Evolutionary conservation across 2,888 invertebrate species (phyloP).

Genomic region (Drosophila nr. perissopoda): DNA sequence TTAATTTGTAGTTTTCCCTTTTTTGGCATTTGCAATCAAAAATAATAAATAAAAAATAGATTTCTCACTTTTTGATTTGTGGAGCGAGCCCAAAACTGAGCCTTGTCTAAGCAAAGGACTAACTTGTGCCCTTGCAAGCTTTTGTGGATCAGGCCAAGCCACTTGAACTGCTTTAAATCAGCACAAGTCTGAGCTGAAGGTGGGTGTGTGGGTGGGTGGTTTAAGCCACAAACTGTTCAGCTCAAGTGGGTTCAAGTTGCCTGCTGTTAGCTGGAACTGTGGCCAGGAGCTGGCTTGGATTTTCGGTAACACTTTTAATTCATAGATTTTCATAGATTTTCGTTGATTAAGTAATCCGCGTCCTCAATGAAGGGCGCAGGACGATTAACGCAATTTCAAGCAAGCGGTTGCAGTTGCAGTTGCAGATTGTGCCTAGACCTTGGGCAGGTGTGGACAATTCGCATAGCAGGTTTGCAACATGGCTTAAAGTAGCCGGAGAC

Average conservation of each 20-base stretch:
- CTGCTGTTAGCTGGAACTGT: constrained; percentile 42
- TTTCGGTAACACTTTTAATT: constrained; percentile 70
- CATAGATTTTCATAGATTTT: constrained; percentile 76
- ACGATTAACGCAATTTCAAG: constrained; percentile 79
- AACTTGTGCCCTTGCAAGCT: constrained; percentile 36
- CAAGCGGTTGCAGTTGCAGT: constrained; percentile 48
- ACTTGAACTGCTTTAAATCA: constrained; percentile 49
- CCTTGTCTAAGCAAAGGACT: constrained; percentile 31
- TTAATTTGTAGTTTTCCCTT: constrained; percentile 73
- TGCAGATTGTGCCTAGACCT: constrained; percentile 12
- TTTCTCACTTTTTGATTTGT: constrained; percentile 66
- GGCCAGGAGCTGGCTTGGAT: constrained; percentile 49
- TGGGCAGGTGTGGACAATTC: constrained; percentile 54
- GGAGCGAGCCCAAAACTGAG: constrained; percentile 28
- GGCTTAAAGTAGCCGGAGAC: constrained; percentile 43
- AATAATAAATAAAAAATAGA: constrained; percentile 15
- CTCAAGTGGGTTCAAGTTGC: constrained; percentile 41
- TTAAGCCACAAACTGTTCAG: constrained; percentile 56
- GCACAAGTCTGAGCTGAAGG: neutral
- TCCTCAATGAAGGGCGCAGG: constrained; percentile 62
- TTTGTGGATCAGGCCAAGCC: constrained; percentile 12
- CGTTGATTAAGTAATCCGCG: constrained; percentile 74
- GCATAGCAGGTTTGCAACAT: constrained; percentile 41
- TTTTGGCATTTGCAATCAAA: constrained; percentile 50
- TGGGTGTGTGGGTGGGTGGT: constrained; percentile 35